Evolutionary conservation across 2,888 invertebrate genomes (phyloP).

Genomic region (Fragum whitleyi): DNA sequence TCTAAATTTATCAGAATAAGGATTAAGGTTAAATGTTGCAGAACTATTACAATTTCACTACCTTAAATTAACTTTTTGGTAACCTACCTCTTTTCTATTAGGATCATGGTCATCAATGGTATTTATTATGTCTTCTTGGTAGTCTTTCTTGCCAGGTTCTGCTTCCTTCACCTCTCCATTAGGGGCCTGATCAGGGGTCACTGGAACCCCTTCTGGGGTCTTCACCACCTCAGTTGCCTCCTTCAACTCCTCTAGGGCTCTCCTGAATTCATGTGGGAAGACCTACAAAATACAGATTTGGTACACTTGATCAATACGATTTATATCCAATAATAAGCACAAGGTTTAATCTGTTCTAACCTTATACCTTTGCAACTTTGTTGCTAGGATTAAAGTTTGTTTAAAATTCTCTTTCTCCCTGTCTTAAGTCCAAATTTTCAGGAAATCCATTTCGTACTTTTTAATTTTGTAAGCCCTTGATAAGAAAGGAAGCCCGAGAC

Average conservation of each 20-base stretch:
- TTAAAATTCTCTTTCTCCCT: too few relatives aligned
- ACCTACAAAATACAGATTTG: conserved; percentile 87
- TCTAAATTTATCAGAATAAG: too few relatives aligned
- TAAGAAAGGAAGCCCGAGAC: too few relatives aligned
- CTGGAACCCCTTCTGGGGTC: conserved; percentile 45
- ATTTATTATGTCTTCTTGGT: conserved; percentile 71
- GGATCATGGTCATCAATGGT: conserved; percentile 61
- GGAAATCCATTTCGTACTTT: too few relatives aligned
- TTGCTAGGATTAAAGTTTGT: too few relatives aligned
- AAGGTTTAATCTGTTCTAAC: background rate
- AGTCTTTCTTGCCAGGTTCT: conserved; percentile 61
- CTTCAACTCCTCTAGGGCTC: conserved; percentile 91
- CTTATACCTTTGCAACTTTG: background rate
- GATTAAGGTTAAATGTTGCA: too few relatives aligned
- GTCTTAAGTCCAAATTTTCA: too few relatives aligned
- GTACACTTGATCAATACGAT: too few relatives aligned
- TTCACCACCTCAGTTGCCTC: conserved; percentile 61
- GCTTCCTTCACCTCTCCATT: conserved; percentile 1
- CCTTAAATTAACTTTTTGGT: too few relatives aligned
- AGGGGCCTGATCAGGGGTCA: background rate
- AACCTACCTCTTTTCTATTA: conserved; percentile 58
- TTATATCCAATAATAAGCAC: background rate
- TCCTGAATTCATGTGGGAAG: conserved; percentile 98
- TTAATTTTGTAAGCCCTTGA: too few relatives aligned
- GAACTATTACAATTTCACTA: too few relatives aligned